Evolutionary conservation across 2,888 invertebrate species (phyloP).

Genomic region (Eudemis profundana): DNA sequence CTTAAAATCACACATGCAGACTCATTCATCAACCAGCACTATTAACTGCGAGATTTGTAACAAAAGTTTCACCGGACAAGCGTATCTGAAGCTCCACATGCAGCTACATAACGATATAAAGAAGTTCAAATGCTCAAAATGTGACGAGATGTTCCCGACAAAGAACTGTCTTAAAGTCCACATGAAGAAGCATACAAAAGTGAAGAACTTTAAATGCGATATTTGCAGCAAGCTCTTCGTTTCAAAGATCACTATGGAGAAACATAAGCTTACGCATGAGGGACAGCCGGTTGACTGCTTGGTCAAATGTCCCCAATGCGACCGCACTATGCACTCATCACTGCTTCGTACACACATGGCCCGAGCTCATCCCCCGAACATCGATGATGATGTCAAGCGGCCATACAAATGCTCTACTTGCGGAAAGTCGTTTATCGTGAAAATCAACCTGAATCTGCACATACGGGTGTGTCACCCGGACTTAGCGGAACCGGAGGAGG

Average conservation of each 20-base stretch:
- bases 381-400: slow-evolving; percentile 77
- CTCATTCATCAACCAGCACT: slow-evolving; percentile 74
- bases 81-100: slow-evolving; percentile 80
- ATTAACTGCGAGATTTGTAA: slow-evolving; percentile 80
- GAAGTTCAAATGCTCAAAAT: slow-evolving; percentile 80
- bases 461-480: slow-evolving; percentile 80
- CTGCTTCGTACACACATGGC: slow-evolving; percentile 73
- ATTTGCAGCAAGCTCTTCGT: slow-evolving; percentile 78
- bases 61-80: slow-evolving; percentile 79
- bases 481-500: slow-evolving; percentile 77
- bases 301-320: slow-evolving; percentile 79
- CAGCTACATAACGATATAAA: slow-evolving; percentile 80
- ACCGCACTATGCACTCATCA: slow-evolving; percentile 76
- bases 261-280: slow-evolving; percentile 75
- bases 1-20: slow-evolving; percentile 81
- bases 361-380: slow-evolving; percentile 68
- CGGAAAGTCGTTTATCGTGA: slow-evolving; percentile 79
- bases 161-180: slow-evolving; percentile 80
- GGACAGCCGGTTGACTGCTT: slow-evolving; percentile 78
- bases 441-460: slow-evolving; percentile 78
- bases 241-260: slow-evolving; percentile 81
- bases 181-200: slow-evolving; percentile 82
- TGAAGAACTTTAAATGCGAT: slow-evolving; percentile 81
- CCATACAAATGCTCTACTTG: slow-evolving; percentile 79
- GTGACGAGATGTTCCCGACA: slow-evolving; percentile 80